Base-by-base conservation (phyloP, 2,888 invertebrate species). In the Tetranychus piercei region DNA sequence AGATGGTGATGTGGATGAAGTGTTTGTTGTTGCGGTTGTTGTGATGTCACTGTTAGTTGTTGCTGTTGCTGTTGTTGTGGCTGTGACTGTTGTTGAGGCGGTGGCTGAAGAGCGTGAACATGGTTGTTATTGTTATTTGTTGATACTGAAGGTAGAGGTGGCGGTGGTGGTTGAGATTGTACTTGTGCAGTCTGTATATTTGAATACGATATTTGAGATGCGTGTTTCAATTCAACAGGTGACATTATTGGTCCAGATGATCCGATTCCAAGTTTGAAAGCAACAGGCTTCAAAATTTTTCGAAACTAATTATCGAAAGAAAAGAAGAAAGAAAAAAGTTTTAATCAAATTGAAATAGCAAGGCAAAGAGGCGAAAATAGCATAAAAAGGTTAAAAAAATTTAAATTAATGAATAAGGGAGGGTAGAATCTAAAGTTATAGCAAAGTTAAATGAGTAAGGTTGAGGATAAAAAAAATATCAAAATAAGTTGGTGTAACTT, bases 201-300 rank as follows among this genome's bases (percentile, higher is more conserved):
- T 15, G 55, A 15, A 15, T 55, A 55, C 55, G 55, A 55, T 6
- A 55, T 55, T 55, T 55, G 55, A 15, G 55, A 55, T 7, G 55
- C 6, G 55, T 55, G 55, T 55, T 55, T 55, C 55, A 55, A 55
- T 55, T 55, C 11, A 15, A 55, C 55, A 15, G 55, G 55, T 55
- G 55, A 55, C 55, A 55, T 55, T 55, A 55, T 15, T 55, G 9
- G 55, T 55, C 55, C 55, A 55, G 55, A 55, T 23, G 34, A 20
- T 20, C 34, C 22, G 22, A 23, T 69, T 18, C 20, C 22, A 22
- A 23, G 69, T 23, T 69, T 69, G 22, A 20, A 69, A 23, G 69
- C 22, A 23, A 69, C 69, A 69, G 69, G 69, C 22, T 69, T 69
- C 22, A 69, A 23, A 18, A 69, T 22, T 22, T 69, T 69, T 11